Percentiles rank a stretch among this genome's conserved stretches.
These are phyloP conservation scores for Carcina quercana DNA, from an alignment of 2,888 invertebrate genomes.

Conservation along the genomic window DNA sequence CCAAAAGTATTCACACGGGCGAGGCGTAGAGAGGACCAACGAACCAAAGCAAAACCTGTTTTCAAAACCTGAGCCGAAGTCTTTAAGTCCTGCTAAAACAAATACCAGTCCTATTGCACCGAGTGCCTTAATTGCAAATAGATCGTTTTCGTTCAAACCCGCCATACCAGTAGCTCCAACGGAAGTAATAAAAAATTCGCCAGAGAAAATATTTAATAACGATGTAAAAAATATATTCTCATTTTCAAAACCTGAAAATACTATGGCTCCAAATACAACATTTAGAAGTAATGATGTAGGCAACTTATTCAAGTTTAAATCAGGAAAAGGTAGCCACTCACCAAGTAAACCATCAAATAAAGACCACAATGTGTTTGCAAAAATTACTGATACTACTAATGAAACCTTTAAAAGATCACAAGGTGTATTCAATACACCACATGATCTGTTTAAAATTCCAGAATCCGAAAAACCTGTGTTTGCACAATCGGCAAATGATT, in stretches of 20 bases:
- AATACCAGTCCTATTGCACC: constrained; percentile 19
- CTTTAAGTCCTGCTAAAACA: constrained; percentile 26
- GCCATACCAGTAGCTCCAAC: constrained; percentile 48
- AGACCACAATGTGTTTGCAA: constrained; percentile 4
- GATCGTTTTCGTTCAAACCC: constrained; percentile 53
- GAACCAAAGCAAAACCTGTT: constrained; percentile 30
- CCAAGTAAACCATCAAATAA: too few species aligned
- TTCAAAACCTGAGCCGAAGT: constrained; percentile 30
- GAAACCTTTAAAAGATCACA: constrained; percentile 22
- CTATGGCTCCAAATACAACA: constrained; percentile 19
- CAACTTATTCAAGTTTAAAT: not conserved
- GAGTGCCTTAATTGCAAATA: constrained; percentile 18
- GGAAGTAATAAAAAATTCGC: constrained; percentile 42
- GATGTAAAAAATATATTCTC: constrained; percentile 42
- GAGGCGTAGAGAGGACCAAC: constrained; percentile 27
- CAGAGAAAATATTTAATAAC: constrained; percentile 37
- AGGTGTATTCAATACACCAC: constrained; percentile 21
- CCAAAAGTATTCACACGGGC: constrained; percentile 36
- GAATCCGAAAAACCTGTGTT: constrained; percentile 22
- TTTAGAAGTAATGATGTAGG: constrained; percentile 21
- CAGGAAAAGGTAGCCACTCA: not conserved
- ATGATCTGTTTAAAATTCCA: constrained; percentile 15
- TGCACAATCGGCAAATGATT: constrained; percentile 14
- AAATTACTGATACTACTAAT: constrained; percentile 17
- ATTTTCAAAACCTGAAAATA: constrained; percentile 57